phyloP scores from a whole-genome alignment of 2,888 invertebrate genomes.

The Trichopria drosophilae region DNA sequence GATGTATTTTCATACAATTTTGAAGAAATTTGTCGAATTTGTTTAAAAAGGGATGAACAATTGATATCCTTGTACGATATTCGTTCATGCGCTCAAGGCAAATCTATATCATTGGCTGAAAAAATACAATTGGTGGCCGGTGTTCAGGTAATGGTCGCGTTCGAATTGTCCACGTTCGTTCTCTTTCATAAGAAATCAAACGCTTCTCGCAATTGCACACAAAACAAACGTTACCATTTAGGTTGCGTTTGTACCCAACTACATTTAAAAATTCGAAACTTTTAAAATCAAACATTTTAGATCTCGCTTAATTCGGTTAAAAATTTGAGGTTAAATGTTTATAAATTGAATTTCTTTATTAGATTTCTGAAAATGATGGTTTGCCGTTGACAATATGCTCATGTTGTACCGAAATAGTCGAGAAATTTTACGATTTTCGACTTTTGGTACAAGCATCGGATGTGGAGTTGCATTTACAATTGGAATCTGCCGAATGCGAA shows the following conservation, averaged over 20 bases:
- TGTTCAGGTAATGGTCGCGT: constrained; percentile 44
- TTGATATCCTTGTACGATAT: constrained; percentile 42
- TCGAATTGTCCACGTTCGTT: constrained; percentile 19
- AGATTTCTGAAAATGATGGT: constrained; percentile 44
- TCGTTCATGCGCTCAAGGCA: constrained; percentile 19
- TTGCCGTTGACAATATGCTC: constrained; percentile 44
- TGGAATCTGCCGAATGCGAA: too few species aligned
- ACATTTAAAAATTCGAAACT: constrained; percentile 2
- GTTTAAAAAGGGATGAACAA: constrained; percentile 40
- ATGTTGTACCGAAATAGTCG: constrained; percentile 40
- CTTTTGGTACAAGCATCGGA: constrained; percentile 45
- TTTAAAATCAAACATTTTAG: neutral
- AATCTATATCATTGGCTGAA: constrained; percentile 33
- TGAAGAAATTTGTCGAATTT: constrained; percentile 46
- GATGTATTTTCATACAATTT: constrained; percentile 32
- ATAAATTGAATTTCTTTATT: constrained; percentile 13
- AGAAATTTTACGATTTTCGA: constrained; percentile 45
- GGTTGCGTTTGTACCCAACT: constrained; percentile 34
- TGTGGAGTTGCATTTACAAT: constrained; percentile 39
- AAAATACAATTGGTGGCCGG: constrained; percentile 45
- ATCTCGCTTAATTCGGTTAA: constrained; percentile 8
- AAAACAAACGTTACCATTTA: constrained; percentile 6
- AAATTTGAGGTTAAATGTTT: neutral
- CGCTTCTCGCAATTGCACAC: constrained; percentile 5
- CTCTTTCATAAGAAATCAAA: too few species aligned